Conservation (phyloP, 1,140 invertebrate genomes). For the Caenorhabditis remanei region DNA sequence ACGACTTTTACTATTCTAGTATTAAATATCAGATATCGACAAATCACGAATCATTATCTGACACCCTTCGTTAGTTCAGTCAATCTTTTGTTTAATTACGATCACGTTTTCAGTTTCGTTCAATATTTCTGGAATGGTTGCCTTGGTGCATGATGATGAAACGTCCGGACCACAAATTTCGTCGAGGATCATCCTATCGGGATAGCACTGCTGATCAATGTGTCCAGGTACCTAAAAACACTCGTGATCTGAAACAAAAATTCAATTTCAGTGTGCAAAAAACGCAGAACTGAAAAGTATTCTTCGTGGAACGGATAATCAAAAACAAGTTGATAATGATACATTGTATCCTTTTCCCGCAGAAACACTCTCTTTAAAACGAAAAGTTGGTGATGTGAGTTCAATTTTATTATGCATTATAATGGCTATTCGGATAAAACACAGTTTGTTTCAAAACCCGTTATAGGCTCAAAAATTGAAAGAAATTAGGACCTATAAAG, state of each 20-base stretch:
- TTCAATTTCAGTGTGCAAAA: constrained; percentile 52
- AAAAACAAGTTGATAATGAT: constrained; percentile 35
- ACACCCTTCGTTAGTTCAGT: constrained; percentile 29
- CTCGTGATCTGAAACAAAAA: background rate
- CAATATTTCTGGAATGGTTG: constrained; percentile 68
- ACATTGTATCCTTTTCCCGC: constrained; percentile 35
- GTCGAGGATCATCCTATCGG: constrained; percentile 5
- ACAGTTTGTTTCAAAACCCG: background rate
- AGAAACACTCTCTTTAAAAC: constrained; percentile 11
- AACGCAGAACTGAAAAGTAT: constrained; percentile 44
- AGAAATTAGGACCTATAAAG: background rate
- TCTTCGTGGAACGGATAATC: constrained; percentile 30
- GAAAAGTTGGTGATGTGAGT: constrained; percentile 59
- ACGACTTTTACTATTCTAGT: constrained; percentile 69
- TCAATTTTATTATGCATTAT: background rate
- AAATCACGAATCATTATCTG: constrained; percentile 67
- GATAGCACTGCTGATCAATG: constrained; percentile 48
- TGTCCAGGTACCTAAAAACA: constrained; percentile 21
- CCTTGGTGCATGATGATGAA: constrained; percentile 69
- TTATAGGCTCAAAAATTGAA: background rate
- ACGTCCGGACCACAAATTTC: constrained; percentile 60
- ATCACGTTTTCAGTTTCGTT: constrained; percentile 60
- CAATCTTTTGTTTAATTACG: background rate
- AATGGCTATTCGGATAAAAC: background rate
- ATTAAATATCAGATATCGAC: constrained; percentile 68